Evolutionary conservation across 1,140 invertebrate genomes (phyloP), one percentile per base, ranked within the genome.

Genomic region (Neuroterus valhalla): DNA sequence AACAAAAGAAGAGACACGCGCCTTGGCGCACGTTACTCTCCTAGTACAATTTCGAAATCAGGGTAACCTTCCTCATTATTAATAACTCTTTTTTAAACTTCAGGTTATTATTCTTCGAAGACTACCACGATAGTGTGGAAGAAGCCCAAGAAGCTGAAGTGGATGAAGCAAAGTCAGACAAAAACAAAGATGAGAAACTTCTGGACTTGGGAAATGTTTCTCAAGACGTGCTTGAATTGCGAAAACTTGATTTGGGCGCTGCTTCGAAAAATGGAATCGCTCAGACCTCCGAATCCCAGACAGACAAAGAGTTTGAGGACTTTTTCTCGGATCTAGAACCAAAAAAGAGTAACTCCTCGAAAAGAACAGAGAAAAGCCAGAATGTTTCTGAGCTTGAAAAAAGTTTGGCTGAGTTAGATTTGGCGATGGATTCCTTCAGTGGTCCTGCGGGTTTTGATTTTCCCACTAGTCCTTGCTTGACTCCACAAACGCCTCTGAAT

Each of bases 91-190:
- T 44, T 66, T 81, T 50, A 23, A 52, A 45, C 78, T 80, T 66
- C 62, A 90, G 89, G 75, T 82, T 91, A 6, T 84, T 91, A 17
- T 92, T 92, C 77, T 91, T 92, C 74, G 91, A 92, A 23, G 92
- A 92, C 17, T 92, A 91, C 81, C 87, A 91, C 70, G 91, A 92
- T 72, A 87, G 85, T 6, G 79, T 89, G 5, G 88, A 89, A 8
- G 86, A 90, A 46, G 88, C 85, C 5, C 81, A 88, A 72, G 87
- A 89, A 71, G 86, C 71, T 5, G 82, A 85, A 72, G 42, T 74
- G 44, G 78, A 70, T 42, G 78, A 83, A 70, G 75, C 80, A 44
- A 75, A 55, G 15, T 19, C 48, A n/a, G 81, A 79, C 26, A 62
- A 81, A 31, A 74, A 83, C 45, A 71, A 82, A 26, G 82, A 85